Conservation (phyloP, 92 coral and sea anemone species). For the Epizoanthus rinbou region DNA sequence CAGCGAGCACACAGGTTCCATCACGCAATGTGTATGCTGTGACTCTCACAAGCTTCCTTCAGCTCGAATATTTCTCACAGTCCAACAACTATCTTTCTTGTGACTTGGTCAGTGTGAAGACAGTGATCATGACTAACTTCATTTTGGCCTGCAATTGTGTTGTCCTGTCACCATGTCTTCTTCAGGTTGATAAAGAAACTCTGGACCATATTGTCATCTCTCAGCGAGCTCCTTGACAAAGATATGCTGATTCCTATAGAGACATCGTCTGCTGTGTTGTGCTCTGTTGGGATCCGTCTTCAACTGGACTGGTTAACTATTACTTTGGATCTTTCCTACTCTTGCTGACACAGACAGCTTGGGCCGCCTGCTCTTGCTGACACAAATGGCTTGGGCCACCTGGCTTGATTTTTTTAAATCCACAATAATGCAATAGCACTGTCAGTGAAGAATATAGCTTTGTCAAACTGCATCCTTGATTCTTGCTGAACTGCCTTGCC, state of each 20-base stretch:
- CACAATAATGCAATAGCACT: constrained; percentile 48
- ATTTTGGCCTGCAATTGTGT: constrained; percentile 13
- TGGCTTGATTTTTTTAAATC: constrained; percentile 52
- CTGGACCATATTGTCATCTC: constrained; percentile 56
- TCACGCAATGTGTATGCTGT: constrained; percentile 50
- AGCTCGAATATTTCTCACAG: constrained; percentile 56
- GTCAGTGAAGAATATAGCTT: constrained; percentile 1
- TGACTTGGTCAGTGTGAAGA: constrained; percentile 1
- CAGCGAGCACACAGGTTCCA: constrained; percentile 13
- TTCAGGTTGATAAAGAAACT: constrained; percentile 44
- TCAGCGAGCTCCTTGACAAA: constrained; percentile 28
- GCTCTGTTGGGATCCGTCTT: constrained; percentile 44
- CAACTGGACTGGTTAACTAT: constrained; percentile 52
- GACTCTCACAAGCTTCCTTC: constrained; percentile 61
- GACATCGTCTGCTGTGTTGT: constrained; percentile 52
- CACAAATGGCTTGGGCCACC: constrained; percentile 46
- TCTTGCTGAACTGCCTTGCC: constrained; percentile 30
- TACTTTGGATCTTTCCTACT: constrained; percentile 55
- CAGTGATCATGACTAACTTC: constrained; percentile 14
- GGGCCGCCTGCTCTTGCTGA: constrained; percentile 26
- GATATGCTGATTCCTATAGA: constrained; percentile 41
- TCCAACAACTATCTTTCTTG: constrained; percentile 34
- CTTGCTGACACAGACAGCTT: constrained; percentile 45
- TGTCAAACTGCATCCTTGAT: constrained; percentile 18
- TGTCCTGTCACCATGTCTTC: constrained; percentile 47